phyloP scores from a whole-genome alignment of 1,140 invertebrate genomes.

The Ericerus pela region DNA sequence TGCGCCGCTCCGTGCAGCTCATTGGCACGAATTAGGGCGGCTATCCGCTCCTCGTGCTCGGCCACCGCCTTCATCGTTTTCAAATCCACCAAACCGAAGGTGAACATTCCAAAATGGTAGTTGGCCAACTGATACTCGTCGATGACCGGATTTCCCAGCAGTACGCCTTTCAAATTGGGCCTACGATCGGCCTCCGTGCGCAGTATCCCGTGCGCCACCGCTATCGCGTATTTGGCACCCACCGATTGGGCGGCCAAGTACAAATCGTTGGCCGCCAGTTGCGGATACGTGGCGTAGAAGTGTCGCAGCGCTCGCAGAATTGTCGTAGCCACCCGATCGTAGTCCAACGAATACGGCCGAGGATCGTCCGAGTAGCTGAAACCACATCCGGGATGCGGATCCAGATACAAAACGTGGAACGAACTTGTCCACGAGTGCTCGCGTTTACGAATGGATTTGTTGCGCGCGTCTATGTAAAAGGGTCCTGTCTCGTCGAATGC shows the following conservation, averaged over 20 bases:
- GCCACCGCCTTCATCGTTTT: neutral
- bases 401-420: conserved; percentile 48
- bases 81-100: conserved; percentile 46
- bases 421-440: conserved; percentile 18
- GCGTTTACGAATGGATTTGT: conserved; percentile 26
- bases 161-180: conserved; percentile 33
- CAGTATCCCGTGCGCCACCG: conserved; percentile 57
- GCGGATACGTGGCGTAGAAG: conserved; percentile 54
- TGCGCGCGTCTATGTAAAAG: conserved; percentile 23
- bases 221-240: conserved; percentile 70
- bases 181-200: conserved; percentile 14
- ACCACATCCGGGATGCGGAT: conserved; percentile 37
- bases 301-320: conserved; percentile 30
- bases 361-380: conserved; percentile 47
- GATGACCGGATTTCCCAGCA: conserved; percentile 49
- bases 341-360: conserved; percentile 47
- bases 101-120: conserved; percentile 47
- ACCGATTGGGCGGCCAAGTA: conserved; percentile 77
- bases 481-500: conserved; percentile 58
- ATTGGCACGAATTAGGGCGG: neutral
- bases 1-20: neutral
- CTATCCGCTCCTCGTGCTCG: neutral
- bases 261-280: conserved; percentile 46
- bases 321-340: conserved; percentile 34
- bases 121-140: conserved; percentile 46